Evolutionary conservation across 1,140 invertebrate genomes (phyloP).

Genomic region (Drosophila yakuba): DNA sequence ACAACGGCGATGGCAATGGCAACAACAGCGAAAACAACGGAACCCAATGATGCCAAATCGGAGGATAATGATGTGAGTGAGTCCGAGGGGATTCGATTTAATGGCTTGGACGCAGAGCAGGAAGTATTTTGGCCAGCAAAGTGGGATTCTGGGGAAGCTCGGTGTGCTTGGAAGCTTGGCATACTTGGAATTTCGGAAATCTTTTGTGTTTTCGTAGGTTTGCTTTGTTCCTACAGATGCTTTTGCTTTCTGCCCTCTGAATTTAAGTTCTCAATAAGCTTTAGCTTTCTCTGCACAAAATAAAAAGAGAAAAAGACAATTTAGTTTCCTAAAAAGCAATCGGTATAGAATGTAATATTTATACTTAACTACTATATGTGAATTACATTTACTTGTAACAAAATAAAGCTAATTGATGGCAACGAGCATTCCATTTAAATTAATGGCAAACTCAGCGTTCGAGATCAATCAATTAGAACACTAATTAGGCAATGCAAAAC

Average conservation of each 20-base stretch:
- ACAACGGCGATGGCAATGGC: no score
- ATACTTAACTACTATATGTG: no score
- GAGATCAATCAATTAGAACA: conserved; percentile 16
- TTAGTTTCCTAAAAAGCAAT: no score
- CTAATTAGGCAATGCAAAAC: conserved; percentile 11
- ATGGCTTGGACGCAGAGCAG: conserved; percentile 16
- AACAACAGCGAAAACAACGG: conserved; percentile 7
- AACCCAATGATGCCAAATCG: conserved; percentile 34
- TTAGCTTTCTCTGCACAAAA: no score
- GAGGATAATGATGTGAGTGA: conserved; percentile 49
- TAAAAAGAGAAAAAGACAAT: no score
- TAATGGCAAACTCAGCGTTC: conserved; percentile 3
- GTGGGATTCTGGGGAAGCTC: conserved; percentile 1
- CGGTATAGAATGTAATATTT: neutral
- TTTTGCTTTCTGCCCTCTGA: no score
- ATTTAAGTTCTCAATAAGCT: no score
- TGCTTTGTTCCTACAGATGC: no score
- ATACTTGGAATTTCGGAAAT: neutral
- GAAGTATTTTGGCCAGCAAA: conserved; percentile 10
- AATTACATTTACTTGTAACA: neutral
- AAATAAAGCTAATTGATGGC: conserved; percentile 13
- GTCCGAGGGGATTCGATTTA: conserved; percentile 23
- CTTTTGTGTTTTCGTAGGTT: neutral
- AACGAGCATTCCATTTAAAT: conserved; percentile 7
- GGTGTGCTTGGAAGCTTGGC: neutral